A percentile compares a stretch with the other conserved stretches of the same genome.
Evolutionary conservation across 2,888 invertebrate species (phyloP).

Genomic region (Chrysodeixis includens): DNA sequence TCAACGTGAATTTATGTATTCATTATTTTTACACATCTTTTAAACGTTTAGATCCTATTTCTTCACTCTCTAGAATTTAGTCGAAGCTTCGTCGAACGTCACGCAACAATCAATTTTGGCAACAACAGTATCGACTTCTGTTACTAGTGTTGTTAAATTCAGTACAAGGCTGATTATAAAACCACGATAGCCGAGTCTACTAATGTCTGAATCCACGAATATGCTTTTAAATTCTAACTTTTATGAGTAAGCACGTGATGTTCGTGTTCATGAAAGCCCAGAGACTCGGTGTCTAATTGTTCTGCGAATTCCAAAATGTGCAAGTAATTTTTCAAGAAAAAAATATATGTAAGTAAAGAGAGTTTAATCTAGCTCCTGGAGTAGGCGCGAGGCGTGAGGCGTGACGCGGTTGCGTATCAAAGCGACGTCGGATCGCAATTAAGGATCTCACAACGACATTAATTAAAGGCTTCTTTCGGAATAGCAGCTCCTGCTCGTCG

Average conservation of each 20-base stretch:
- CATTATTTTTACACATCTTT: neutral
- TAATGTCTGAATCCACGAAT: too few species aligned
- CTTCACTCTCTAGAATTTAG: too few species aligned
- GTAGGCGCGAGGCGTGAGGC: conserved; percentile 29
- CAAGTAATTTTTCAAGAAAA: neutral
- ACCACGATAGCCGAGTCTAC: too few species aligned
- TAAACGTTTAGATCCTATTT: neutral
- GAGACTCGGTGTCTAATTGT: neutral
- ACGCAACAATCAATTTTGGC: too few species aligned
- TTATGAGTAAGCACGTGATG: neutral
- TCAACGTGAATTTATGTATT: neutral
- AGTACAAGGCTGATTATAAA: too few species aligned
- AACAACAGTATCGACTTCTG: too few species aligned
- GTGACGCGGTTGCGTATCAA: conserved; percentile 66
- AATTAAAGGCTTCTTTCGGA: conserved; percentile 81
- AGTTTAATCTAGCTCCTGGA: conserved; percentile 43
- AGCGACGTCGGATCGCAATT: conserved; percentile 81
- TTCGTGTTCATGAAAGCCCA: too few species aligned
- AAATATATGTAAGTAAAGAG: neutral
- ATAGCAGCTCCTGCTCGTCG: conserved; percentile 57
- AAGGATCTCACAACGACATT: conserved; percentile 83
- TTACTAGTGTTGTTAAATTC: too few species aligned
- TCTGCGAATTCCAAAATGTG: neutral
- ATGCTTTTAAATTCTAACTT: too few species aligned
- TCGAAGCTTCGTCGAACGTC: too few species aligned